Base-by-base conservation (phyloP, 1,140 invertebrate species). In the Tetraneura akinire region DNA sequence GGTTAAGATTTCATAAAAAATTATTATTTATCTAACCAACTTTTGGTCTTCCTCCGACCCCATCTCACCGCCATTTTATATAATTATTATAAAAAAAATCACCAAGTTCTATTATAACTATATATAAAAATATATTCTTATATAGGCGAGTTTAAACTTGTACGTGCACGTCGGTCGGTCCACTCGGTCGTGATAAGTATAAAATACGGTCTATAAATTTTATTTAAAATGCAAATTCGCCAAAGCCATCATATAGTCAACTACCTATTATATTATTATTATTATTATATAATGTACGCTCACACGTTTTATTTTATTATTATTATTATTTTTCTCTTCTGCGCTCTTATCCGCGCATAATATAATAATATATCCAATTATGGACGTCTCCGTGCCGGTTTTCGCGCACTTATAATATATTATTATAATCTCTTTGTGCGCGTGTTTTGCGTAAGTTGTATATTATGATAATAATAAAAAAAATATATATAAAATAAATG, bases 181-280 rank as follows among this genome's bases (percentile, higher is more conserved):
- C n/a, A n/a, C n/a, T n/a, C 32, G 32, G 32, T 18, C 68, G 47
- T 16, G 16, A 49, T 32, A 29, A 11, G 47, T n/a, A 23, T 49
- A 51, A 23, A 47, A 71, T 16, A 49, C 68, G 26, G 11, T 51
- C 18, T 68, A 51, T n/a, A 49, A 76, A 32, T 55, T 76, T 37
- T 76, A 76, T 76, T 76, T 76, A 76, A 76, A 76, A 76, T 76
- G 71, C 71, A 74, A 74, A 74, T 74, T 74, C 71, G 29, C 71
- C 49, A 37, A 23, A 74, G 32, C 49, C 5, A 68, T 42, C 21
- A 45, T 1, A 18, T n/a, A n/a, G n/a, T n/a, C n/a, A n/a, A n/a
- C n/a, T n/a, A n/a, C n/a, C n/a, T n/a, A n/a, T n/a, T n/a, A n/a
- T n/a, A n/a, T n/a, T n/a, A n/a, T n/a, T n/a, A n/a, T 21, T 23